Evolutionary conservation across 2,797 vertebrate species (phyloP).

Genomic region (Tokudaia tokunoshimensis): DNA sequence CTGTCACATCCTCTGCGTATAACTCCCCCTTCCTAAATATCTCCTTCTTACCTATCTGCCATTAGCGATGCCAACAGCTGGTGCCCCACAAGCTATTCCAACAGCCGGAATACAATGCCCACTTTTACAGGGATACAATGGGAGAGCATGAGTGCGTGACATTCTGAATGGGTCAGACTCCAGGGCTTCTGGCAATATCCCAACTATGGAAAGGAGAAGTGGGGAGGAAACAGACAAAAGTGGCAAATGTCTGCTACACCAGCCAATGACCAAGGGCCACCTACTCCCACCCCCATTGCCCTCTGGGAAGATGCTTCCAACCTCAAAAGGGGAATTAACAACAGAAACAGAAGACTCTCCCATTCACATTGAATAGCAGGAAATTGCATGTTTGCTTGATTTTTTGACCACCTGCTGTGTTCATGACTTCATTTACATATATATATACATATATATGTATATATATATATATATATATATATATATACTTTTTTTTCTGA

Average conservation of each 20-base stretch:
- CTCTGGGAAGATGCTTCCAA: background rate
- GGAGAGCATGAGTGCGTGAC: background rate
- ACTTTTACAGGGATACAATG: background rate
- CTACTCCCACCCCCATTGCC: background rate
- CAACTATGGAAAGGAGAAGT: background rate
- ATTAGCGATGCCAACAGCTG: background rate
- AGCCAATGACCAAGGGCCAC: background rate
- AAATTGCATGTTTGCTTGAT: background rate
- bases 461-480: no score
- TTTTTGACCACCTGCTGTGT: background rate
- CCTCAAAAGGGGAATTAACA: background rate
- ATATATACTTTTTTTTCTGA: background rate
- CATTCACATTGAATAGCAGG: background rate
- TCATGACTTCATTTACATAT: background rate
- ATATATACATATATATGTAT: background rate
- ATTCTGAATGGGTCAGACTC: background rate
- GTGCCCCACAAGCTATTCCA: background rate
- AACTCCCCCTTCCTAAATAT: background rate
- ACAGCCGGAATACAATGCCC: background rate
- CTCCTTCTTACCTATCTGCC: background rate
- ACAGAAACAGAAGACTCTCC: background rate
- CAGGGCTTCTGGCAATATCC: background rate
- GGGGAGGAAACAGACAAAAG: background rate
- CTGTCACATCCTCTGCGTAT: background rate
- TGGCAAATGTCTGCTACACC: background rate